Evolutionary conservation across 2,797 vertebrate genomes (phyloP).

Genomic region (Chanos chanos): DNA sequence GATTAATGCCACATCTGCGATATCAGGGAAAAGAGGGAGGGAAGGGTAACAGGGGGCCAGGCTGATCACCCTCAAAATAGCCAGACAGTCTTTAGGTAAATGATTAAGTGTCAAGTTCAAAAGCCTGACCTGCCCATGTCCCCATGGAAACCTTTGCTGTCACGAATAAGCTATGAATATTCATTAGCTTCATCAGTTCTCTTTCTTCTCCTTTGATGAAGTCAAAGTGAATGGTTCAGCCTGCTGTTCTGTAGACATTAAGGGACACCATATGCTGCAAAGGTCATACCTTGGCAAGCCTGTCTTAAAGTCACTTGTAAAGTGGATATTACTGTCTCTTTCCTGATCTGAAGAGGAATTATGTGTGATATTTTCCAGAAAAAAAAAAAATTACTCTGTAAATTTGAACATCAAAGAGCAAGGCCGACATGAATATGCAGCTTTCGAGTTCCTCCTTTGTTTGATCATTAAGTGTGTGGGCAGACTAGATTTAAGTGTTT

Average conservation of each 20-base stretch:
- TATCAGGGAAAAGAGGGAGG: conserved; percentile 9
- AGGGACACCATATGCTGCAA: conserved; percentile 61
- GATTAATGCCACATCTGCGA: conserved; percentile 42
- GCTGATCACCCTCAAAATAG: conserved; percentile 27
- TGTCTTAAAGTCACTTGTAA: conserved; percentile 28
- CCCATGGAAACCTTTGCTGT: conserved; percentile 59
- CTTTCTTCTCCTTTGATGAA: conserved; percentile 54
- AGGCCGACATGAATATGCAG: conserved; percentile 11
- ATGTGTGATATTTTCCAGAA: background rate
- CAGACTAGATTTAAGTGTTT: background rate
- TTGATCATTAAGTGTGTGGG: conserved; percentile 11
- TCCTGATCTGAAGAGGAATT: conserved; percentile 20
- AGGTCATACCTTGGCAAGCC: conserved; percentile 42
- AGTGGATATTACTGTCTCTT: background rate
- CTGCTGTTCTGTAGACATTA: conserved; percentile 58
- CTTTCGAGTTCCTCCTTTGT: conserved; percentile 17
- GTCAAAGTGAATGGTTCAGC: conserved; percentile 43
- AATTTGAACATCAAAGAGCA: conserved; percentile 22
- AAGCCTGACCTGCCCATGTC: conserved; percentile 59
- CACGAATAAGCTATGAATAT: conserved; percentile 70
- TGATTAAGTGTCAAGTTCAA: conserved; percentile 49
- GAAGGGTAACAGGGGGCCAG: conserved; percentile 24
- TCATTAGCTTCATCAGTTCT: conserved; percentile 52
- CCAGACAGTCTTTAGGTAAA: conserved; percentile 46
- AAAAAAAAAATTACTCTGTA: too few relatives aligned